phyloP scores from a whole-genome alignment of 2,113 vertebrate genomes.

The Phyllopteryx taeniolatus region DNA sequence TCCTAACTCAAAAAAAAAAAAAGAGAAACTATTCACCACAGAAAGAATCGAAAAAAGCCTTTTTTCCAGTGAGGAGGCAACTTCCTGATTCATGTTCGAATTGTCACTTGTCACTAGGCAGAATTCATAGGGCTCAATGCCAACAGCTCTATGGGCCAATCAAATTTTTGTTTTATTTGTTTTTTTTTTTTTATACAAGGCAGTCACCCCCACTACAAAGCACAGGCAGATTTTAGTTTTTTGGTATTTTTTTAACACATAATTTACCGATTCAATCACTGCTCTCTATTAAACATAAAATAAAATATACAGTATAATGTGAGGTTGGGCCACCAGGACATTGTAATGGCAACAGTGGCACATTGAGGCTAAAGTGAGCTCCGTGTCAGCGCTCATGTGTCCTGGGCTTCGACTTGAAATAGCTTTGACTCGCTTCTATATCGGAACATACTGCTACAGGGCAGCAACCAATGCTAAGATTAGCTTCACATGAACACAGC shows the following conservation, averaged over 20 bases:
- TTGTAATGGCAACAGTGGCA: constrained; percentile 29
- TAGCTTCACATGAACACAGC: constrained; percentile 38
- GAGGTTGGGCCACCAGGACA: constrained; percentile 1
- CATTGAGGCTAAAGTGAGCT: constrained; percentile 32
- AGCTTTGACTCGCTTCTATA: constrained; percentile 42
- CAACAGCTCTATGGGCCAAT: not conserved
- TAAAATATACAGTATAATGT: not conserved
- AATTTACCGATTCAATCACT: not conserved
- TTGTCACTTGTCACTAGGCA: not conserved
- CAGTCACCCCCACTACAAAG: not conserved
- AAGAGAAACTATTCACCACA: no score
- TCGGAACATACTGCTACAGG: constrained; percentile 33
- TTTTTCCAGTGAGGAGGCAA: not conserved
- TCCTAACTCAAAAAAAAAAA: no score
- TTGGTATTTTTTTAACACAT: not conserved
- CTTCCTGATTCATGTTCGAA: not conserved
- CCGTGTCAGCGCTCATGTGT: constrained; percentile 38
- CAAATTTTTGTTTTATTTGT: not conserved
- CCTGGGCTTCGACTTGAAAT: constrained; percentile 46
- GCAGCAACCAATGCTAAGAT: constrained; percentile 62
- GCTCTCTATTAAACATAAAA: not conserved
- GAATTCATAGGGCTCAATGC: not conserved
- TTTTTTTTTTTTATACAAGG: no score
- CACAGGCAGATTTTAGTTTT: not conserved
- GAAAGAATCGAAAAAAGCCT: no score